Percentiles rank a stretch among this genome's conserved stretches.
Conservation (phyloP, 2,113 vertebrate genomes). For the Lepidothrix coronata region DNA sequence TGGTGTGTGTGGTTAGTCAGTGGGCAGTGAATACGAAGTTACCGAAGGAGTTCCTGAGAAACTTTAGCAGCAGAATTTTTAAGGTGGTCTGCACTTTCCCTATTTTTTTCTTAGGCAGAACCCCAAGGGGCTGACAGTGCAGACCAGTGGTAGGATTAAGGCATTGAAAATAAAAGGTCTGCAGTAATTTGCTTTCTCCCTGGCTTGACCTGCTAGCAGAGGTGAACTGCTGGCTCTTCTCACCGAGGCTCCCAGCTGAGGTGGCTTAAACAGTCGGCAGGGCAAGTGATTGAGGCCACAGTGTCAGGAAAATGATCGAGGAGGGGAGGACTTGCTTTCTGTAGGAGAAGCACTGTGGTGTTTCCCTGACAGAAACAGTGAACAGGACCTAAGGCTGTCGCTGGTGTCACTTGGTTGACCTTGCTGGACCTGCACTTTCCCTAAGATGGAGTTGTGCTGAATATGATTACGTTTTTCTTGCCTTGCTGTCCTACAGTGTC, state of each 20-base stretch:
- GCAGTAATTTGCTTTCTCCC: slow-evolving; percentile 34
- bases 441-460: slow-evolving; percentile 9
- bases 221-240: slow-evolving; percentile 12
- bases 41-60: neutral
- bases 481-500: neutral
- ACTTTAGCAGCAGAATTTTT: neutral
- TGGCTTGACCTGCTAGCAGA: slow-evolving; percentile 25
- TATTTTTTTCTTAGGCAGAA: neutral
- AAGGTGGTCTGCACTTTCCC: neutral
- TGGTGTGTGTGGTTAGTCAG: neutral
- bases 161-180: slow-evolving; percentile 31
- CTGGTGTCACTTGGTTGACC: neutral
- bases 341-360: neutral
- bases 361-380: slow-evolving; percentile 5
- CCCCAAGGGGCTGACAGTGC: neutral
- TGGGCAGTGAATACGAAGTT: too few species aligned
- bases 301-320: slow-evolving; percentile 48
- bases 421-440: neutral
- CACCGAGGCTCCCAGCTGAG: neutral
- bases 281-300: slow-evolving; percentile 55
- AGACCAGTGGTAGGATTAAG: neutral
- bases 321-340: neutral
- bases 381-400: neutral
- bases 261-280: slow-evolving; percentile 52
- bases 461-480: neutral